phyloP scores from a whole-genome alignment of 2,888 invertebrate species.

The Brenthis ino region DNA sequence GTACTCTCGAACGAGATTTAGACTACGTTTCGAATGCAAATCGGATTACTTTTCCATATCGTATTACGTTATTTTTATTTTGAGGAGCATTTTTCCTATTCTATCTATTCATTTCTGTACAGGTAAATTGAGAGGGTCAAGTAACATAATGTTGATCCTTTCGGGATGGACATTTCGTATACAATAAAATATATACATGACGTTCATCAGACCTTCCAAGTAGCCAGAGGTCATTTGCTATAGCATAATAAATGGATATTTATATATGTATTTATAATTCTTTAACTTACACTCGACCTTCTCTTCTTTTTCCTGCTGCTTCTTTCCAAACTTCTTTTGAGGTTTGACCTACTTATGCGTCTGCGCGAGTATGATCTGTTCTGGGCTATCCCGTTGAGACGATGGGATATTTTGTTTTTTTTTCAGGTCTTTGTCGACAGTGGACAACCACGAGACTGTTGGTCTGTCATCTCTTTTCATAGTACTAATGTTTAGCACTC shows the following conservation, averaged over 20 bases:
- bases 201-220: neutral
- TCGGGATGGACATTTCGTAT: slow-evolving; percentile 7
- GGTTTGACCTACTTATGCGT: too few relatives aligned
- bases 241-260: neutral
- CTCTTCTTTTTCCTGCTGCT: too few relatives aligned
- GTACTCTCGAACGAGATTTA: slow-evolving; percentile 27
- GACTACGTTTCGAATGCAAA: slow-evolving; percentile 27
- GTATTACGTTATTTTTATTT: slow-evolving; percentile 31
- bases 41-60: slow-evolving; percentile 30
- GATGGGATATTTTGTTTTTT: too few relatives aligned
- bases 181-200: neutral
- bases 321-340: too few relatives aligned
- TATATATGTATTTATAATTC: too few relatives aligned
- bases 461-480: too few relatives aligned
- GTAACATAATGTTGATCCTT: slow-evolving; percentile 29
- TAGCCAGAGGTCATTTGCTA: neutral
- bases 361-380: too few relatives aligned
- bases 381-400: too few relatives aligned
- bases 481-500: too few relatives aligned
- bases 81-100: slow-evolving; percentile 16
- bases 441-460: too few relatives aligned
- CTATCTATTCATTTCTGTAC: slow-evolving; percentile 13
- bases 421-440: too few relatives aligned
- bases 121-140: slow-evolving; percentile 29
- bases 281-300: too few relatives aligned